These are phyloP conservation scores for Micromys minutus DNA, from an alignment of 2,113 vertebrate genomes.

Conservation along the genomic window DNA sequence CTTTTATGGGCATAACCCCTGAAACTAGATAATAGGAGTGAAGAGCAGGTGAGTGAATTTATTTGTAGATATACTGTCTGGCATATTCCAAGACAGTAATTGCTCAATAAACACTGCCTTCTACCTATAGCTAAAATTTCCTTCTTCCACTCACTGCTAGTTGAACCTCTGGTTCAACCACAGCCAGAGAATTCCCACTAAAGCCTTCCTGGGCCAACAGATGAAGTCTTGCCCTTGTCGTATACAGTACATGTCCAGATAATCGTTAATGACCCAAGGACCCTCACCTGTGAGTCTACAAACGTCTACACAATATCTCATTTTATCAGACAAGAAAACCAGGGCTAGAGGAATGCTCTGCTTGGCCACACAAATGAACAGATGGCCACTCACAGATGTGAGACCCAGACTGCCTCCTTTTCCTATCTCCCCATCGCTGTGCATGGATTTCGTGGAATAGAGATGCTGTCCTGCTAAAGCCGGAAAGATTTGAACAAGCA, in stretches of 20 bases:
- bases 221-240: neutral
- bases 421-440: neutral
- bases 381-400: constrained; percentile 5
- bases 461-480: constrained; percentile 43
- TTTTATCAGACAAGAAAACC: constrained; percentile 41
- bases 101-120: neutral
- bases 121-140: neutral
- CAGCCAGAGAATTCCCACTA: neutral
- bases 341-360: neutral
- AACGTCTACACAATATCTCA: neutral
- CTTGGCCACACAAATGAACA: neutral
- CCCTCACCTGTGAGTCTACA: neutral
- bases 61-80: neutral
- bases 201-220: neutral
- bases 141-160: neutral
- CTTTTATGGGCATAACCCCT: neutral
- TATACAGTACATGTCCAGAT: neutral
- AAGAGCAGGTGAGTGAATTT: neutral
- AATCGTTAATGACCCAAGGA: constrained; percentile 3
- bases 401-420: too few relatives aligned
- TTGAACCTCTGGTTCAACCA: neutral
- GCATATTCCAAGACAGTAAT: neutral
- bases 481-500: constrained; percentile 45
- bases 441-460: neutral
- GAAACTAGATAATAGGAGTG: neutral